Evolutionary conservation across 2,888 invertebrate species (phyloP), one percentile per base, ranked within the genome.

Genomic region (Lasioglossum zephyrum): DNA sequence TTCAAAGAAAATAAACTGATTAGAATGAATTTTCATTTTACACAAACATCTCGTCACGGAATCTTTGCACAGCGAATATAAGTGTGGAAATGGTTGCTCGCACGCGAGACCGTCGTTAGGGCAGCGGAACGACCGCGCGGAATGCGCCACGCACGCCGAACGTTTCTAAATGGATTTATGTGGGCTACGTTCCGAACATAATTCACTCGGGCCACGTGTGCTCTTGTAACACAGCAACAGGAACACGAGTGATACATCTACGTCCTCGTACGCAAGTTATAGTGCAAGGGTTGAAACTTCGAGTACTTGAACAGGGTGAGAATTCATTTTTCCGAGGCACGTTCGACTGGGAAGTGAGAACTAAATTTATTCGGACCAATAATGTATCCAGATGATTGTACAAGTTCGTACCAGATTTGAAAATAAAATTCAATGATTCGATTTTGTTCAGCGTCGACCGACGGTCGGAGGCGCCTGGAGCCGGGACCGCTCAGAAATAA

Each of bases 161-260:
- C 84, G 88, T 82, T 91, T 83, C 90, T 87, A 89, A 92, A 90
- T 91, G 91, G 90, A 92, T 93, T 93, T 93, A 92, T 92, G 90
- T 87, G 82, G 83, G 83, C 82, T 66, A 73, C 83, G 72, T 84
- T 84, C 84, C 36, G 49, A 81, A 87, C 88, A 91, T 92, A 92
- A 92, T 91, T 93, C 91, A 92, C 89, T 88, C 31, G 11, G 39
- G 0, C 41, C 69, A 76, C 89, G 39, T 72, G 18, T 41, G 44
- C 31, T 78, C 78, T 57, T 60, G 78, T 63, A 60, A 11, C 13
- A 31, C 60, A 18, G 76, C 4, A 39, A 31, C 73, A 18, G 49
- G 18, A 18, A 53, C 73, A 22, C 73, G 22, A 22, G 39, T 22
- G 39, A 69, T 69, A 22, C 69, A 39, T 69, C 73, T 39, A 22